phyloP scores from a whole-genome alignment of 2,113 vertebrate genomes.

The Notothenia coriiceps region DNA sequence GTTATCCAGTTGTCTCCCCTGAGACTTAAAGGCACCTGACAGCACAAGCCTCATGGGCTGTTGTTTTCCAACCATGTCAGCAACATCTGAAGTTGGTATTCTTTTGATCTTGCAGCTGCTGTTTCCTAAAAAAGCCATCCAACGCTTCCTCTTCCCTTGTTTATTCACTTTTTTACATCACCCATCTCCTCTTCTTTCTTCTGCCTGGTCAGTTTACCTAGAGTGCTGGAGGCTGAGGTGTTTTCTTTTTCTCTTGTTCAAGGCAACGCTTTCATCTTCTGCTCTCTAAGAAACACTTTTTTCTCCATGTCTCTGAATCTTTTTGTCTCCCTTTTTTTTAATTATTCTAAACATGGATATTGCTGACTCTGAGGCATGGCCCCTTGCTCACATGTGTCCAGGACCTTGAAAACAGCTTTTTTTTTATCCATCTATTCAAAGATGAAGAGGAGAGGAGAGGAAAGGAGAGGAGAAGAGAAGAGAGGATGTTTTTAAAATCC shows the following conservation, averaged over 20 bases:
- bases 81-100: constrained; percentile 64
- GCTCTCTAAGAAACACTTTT: constrained; percentile 26
- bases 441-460: no score
- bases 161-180: constrained; percentile 37
- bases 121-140: constrained; percentile 23
- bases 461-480: background rate
- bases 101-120: constrained; percentile 65
- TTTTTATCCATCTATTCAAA: background rate
- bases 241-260: constrained; percentile 41
- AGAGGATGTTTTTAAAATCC: constrained; percentile 15
- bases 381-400: constrained; percentile 46
- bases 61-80: constrained; percentile 33
- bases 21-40: constrained; percentile 20
- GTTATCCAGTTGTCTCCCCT: constrained; percentile 32
- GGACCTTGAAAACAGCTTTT: constrained; percentile 17
- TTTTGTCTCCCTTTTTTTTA: constrained; percentile 13
- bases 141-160: constrained; percentile 10
- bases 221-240: constrained; percentile 43
- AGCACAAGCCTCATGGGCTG: background rate
- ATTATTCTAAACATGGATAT: constrained; percentile 29
- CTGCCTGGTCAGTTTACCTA: constrained; percentile 59
- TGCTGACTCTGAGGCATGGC: constrained; percentile 23
- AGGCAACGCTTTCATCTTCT: constrained; percentile 56
- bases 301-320: constrained; percentile 40
- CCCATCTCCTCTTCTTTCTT: constrained; percentile 21